Evolutionary conservation across 2,797 vertebrate genomes (phyloP).

Genomic region (Dermochelys coriacea): DNA sequence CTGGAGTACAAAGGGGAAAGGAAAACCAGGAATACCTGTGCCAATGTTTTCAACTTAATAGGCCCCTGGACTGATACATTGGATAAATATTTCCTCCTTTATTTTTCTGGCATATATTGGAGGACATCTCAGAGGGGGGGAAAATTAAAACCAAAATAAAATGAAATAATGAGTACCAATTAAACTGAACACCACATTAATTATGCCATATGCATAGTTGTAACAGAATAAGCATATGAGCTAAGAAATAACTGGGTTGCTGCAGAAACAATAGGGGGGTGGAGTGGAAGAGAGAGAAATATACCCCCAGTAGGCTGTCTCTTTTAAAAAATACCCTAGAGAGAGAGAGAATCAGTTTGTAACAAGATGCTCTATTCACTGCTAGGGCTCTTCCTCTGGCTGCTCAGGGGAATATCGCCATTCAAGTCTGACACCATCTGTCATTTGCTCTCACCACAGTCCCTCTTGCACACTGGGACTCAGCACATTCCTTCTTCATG

Average conservation of each 20-base stretch:
- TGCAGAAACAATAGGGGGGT: background rate
- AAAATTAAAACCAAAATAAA: background rate
- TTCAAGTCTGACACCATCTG: background rate
- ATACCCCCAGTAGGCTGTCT: background rate
- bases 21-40: background rate
- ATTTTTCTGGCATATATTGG: background rate
- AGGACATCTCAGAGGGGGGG: background rate
- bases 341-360: background rate
- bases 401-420: background rate
- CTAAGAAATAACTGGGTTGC: background rate
- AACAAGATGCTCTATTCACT: background rate
- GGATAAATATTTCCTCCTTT: background rate
- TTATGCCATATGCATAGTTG: background rate
- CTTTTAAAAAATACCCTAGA: background rate
- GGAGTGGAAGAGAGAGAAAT: background rate
- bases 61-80: background rate
- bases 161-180: background rate
- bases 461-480: background rate
- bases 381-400: background rate
- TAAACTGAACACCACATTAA: background rate
- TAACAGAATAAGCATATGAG: background rate
- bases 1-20: background rate
- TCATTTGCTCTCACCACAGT: background rate
- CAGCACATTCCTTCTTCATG: background rate
- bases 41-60: fast-evolving